These are phyloP conservation scores for Fopius arisanus DNA, from an alignment of 1,140 invertebrate genomes.

Conservation along the genomic window DNA sequence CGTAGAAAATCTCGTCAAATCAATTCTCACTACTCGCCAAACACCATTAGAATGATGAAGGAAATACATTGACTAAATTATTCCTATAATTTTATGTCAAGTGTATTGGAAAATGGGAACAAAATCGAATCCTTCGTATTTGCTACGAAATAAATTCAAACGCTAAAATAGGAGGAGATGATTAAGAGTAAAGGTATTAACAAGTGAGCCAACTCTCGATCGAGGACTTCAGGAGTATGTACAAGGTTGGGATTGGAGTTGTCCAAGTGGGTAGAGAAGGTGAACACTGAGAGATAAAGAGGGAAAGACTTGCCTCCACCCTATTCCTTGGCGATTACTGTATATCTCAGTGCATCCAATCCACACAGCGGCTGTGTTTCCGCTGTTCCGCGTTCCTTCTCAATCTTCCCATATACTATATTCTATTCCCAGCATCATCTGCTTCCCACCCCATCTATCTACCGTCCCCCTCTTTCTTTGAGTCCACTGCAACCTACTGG, in stretches of 20 bases:
- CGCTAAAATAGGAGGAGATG: background rate
- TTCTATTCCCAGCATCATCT: slow-evolving; percentile 25
- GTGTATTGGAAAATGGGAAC: background rate
- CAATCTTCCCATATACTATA: slow-evolving; percentile 18
- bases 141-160: background rate
- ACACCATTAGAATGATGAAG: background rate
- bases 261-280: slow-evolving; percentile 1
- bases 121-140: background rate
- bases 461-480: background rate
- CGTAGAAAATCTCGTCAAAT: background rate
- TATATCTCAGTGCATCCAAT: slow-evolving; percentile 47
- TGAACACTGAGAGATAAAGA: slow-evolving; percentile 18
- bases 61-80: background rate
- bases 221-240: background rate
- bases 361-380: slow-evolving; percentile 35
- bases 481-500: background rate
- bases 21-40: background rate
- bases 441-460: slow-evolving; percentile 23
- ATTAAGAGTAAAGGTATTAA: slow-evolving; percentile 42
- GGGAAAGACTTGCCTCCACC: slow-evolving; percentile 34
- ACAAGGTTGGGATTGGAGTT: slow-evolving; percentile 11
- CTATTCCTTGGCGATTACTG: slow-evolving; percentile 53
- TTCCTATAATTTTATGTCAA: background rate
- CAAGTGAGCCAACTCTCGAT: slow-evolving; percentile 42
- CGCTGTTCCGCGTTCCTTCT: slow-evolving; percentile 33